These are phyloP conservation scores for Turritopsis dohrnii DNA, from an alignment of 30 jellyfish, hydroid and myxozoan genomes.

Conservation along the genomic window DNA sequence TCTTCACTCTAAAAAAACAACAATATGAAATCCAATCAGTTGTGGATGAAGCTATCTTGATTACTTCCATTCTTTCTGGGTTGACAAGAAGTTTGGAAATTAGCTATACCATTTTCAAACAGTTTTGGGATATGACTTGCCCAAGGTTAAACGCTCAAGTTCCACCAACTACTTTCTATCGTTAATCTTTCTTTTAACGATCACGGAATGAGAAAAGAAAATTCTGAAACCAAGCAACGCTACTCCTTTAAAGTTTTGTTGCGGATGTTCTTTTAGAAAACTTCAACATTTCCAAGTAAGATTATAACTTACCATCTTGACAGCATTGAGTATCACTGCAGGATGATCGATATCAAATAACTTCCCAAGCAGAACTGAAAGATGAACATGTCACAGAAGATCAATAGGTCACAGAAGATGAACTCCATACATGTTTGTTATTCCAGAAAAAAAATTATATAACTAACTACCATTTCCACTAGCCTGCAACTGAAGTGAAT, in stretches of 20 bases:
- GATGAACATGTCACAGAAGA: not conserved
- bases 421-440: not conserved
- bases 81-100: too few species aligned
- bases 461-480: not conserved
- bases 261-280: not conserved
- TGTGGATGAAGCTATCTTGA: not conserved
- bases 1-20: conserved; percentile 18
- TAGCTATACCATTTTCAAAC: too few species aligned
- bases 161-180: too few species aligned
- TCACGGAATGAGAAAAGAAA: too few species aligned
- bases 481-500: conserved; percentile 5
- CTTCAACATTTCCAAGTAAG: not conserved
- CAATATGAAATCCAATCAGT: too few species aligned
- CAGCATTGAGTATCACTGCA: conserved; percentile 25
- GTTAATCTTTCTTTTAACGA: too few species aligned
- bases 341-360: conserved; percentile 9
- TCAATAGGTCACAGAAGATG: not conserved
- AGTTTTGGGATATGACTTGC: too few species aligned
- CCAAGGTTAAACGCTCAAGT: too few species aligned
- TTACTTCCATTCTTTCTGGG: too few species aligned
- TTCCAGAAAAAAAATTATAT: not conserved
- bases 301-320: conserved; percentile 18
- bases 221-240: too few species aligned
- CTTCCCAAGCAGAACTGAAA: not conserved
- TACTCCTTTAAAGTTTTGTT: not conserved